These are phyloP conservation scores for Zaprionus tsacasi DNA, from an alignment of 1,140 invertebrate species.

Conservation along the genomic window DNA sequence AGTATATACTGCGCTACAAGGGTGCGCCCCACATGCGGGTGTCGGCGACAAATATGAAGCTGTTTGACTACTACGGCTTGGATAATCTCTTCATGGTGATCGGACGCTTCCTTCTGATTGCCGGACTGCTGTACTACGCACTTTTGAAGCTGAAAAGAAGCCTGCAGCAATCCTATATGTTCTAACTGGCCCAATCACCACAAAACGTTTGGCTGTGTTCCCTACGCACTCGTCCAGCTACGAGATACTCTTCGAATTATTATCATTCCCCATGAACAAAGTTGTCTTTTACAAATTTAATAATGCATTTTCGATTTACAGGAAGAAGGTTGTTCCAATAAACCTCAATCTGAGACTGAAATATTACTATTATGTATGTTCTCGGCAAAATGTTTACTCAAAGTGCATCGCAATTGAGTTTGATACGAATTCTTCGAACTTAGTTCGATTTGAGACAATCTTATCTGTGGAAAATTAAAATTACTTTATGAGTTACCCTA, in stretches of 20 bases:
- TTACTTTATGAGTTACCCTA: not conserved
- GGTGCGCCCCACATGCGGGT: conserved; percentile 85
- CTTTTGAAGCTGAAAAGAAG: not conserved
- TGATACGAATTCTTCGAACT: not conserved
- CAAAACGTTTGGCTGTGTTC: too few relatives aligned
- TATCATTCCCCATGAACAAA: not conserved
- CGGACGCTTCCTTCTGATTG: conserved; percentile 23
- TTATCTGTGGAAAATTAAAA: not conserved
- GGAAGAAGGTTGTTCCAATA: not conserved
- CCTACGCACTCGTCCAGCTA: not conserved
- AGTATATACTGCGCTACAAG: conserved; percentile 88
- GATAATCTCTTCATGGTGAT: conserved; percentile 78
- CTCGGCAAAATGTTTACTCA: too few relatives aligned
- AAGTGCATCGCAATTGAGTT: too few relatives aligned
- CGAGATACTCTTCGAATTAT: not conserved
- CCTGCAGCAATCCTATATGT: not conserved
- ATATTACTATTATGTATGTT: not conserved
- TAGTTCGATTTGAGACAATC: not conserved
- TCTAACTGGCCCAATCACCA: not conserved
- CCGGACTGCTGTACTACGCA: not conserved
- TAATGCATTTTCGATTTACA: not conserved
- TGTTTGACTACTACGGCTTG: conserved; percentile 86
- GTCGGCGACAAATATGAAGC: conserved; percentile 84
- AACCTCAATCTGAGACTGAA: not conserved
- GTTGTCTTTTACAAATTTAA: not conserved